Evolutionary conservation across 2,888 invertebrate species (phyloP), one percentile per base, ranked within the genome.

Genomic region (Periphyllus acericola): DNA sequence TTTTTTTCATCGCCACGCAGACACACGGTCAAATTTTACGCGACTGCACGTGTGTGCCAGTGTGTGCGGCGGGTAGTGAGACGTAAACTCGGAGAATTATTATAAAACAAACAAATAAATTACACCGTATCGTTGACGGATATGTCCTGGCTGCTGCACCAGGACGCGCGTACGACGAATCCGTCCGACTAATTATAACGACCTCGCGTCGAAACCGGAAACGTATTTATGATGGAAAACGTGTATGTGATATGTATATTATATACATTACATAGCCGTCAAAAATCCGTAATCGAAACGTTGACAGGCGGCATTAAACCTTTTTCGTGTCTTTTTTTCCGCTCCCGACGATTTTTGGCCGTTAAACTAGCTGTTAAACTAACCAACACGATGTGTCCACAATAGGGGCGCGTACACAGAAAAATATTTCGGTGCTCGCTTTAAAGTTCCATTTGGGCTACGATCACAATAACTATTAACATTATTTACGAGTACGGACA

Each of bases 101-200:
- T 25, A 60, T 0, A 68, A 32, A 46, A 79, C 71, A 25, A 71
- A 71, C 68, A 71, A 71, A 82, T 71, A 82, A 82, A 60, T 60
- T 60, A 60, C 29, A n/a, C n/a, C 8, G 4, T 1, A 52, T 46
- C 40, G 74, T 36, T 75, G 83, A 83, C 74, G 74, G 83, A 83
- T 60, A 83, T 29, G 55, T 83, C 83, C 83, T 83, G 71, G 40
- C 36, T 40, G n/a, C 40, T 4, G 29, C 36, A 21, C 21, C 6
- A 6, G 21, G 21, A 5, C 3, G n/a, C 34, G 32, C 36, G 46
- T 1, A 11, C 11, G 46, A 21, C 29, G 40, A 46, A 80, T 80
- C 40, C 21, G 68, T 71, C 14, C 46, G 71, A 71, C 71, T 68
- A 82, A 82, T 82, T 82, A 68, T 82, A 82, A 32, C 55, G 17